These are phyloP conservation scores for Indri indri DNA, from an alignment of 2,113 vertebrate genomes.

Conservation along the genomic window DNA sequence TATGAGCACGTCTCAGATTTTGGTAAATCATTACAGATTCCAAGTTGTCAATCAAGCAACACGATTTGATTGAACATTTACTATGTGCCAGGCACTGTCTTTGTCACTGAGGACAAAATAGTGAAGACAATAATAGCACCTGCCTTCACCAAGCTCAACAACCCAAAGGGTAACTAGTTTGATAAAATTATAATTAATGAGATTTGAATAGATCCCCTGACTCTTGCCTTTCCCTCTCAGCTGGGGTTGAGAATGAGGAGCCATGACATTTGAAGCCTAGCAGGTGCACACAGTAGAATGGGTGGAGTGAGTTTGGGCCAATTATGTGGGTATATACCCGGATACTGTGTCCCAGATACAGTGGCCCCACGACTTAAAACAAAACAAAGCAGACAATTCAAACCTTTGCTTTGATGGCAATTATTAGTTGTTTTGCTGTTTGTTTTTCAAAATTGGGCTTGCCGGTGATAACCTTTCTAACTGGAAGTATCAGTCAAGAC, in stretches of 20 bases:
- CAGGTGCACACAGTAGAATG: neutral
- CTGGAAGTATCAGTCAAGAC: neutral
- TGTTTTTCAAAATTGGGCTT: neutral
- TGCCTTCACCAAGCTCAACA: neutral
- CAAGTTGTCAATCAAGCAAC: neutral
- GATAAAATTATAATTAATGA: neutral
- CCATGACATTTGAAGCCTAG: neutral
- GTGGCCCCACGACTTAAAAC: neutral
- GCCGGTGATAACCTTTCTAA: neutral
- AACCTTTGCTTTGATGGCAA: neutral
- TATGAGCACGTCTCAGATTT: neutral
- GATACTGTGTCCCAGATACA: neutral
- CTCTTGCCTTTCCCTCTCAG: neutral
- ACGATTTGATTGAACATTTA: neutral
- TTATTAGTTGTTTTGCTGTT: neutral
- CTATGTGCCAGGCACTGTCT: neutral
- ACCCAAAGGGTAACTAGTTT: neutral
- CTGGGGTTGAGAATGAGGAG: neutral
- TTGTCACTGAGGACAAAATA: neutral
- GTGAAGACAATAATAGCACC: neutral
- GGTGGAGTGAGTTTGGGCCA: neutral
- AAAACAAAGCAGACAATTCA: neutral
- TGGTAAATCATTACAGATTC: neutral
- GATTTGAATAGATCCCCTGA: neutral
- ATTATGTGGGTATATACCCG: rapidly evolving